A percentile compares a stretch with the other conserved stretches of the same genome.
Conservation (phyloP, 2,797 vertebrate species). For the Carduelis carduelis region DNA sequence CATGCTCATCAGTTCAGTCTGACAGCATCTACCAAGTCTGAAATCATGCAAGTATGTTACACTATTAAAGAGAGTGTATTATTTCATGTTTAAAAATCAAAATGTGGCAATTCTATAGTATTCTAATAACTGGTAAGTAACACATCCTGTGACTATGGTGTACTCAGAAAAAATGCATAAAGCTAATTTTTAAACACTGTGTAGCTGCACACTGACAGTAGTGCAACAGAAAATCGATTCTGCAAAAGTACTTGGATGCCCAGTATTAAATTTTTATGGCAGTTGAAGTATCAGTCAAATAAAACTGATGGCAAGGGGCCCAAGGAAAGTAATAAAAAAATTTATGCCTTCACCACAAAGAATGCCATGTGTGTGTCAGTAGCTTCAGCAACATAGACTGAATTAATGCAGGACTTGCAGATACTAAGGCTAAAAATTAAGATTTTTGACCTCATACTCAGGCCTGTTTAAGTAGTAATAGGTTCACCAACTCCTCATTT, state of each 20-base stretch:
- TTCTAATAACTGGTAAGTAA: background rate
- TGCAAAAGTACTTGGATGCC: background rate
- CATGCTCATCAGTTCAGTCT: background rate
- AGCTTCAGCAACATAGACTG: fast-evolving
- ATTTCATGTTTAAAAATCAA: background rate
- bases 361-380: background rate
- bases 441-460: background rate
- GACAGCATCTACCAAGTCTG: background rate
- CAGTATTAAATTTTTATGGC: background rate
- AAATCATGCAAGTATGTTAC: background rate
- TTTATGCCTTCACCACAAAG: background rate
- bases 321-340: background rate
- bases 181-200: background rate
- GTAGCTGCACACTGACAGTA: background rate
- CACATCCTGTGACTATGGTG: background rate
- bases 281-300: background rate
- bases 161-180: background rate
- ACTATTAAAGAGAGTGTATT: background rate
- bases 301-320: background rate
- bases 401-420: background rate
- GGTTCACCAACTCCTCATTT: background rate
- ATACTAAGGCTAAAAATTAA: background rate
- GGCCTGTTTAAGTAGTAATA: background rate
- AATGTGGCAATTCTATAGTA: background rate
- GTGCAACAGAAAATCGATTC: background rate